Evolutionary conservation across 2,888 invertebrate genomes (phyloP).

Genomic region (Netelia inedita): DNA sequence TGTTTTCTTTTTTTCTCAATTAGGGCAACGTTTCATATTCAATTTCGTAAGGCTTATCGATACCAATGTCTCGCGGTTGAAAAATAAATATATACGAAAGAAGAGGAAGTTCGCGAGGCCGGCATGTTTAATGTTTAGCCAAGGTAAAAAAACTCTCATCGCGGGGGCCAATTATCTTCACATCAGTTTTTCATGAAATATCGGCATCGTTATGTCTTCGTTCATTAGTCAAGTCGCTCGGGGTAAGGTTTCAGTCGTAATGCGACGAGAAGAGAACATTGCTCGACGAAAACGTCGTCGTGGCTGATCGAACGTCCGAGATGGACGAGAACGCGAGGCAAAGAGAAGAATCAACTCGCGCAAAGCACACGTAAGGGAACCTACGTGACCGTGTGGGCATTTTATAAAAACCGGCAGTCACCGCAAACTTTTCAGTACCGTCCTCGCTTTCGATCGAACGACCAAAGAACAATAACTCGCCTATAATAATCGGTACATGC

Average conservation of each 20-base stretch:
- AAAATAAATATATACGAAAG: no score
- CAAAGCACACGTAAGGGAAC: neutral
- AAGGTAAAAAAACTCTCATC: neutral
- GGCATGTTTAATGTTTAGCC: neutral
- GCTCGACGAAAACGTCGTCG: neutral
- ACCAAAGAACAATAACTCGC: conserved; percentile 7
- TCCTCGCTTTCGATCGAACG: conserved; percentile 26
- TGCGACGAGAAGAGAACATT: neutral
- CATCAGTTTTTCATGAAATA: neutral
- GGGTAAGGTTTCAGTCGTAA: neutral
- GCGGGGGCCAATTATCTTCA: neutral
- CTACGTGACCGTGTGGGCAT: conserved; percentile 3
- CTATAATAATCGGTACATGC: neutral
- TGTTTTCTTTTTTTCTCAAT: neutral
- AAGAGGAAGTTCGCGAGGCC: no score
- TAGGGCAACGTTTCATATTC: neutral
- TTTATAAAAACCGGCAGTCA: conserved; percentile 50
- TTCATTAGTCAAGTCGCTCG: no score
- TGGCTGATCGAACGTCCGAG: neutral
- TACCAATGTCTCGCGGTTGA: neutral
- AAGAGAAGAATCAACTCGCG: neutral
- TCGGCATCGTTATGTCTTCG: neutral
- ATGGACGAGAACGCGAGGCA: neutral
- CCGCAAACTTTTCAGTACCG: conserved; percentile 48
- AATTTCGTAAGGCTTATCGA: neutral